Evolutionary conservation across 2,797 vertebrate species (phyloP).

Genomic region (Sitta carolinensis): DNA sequence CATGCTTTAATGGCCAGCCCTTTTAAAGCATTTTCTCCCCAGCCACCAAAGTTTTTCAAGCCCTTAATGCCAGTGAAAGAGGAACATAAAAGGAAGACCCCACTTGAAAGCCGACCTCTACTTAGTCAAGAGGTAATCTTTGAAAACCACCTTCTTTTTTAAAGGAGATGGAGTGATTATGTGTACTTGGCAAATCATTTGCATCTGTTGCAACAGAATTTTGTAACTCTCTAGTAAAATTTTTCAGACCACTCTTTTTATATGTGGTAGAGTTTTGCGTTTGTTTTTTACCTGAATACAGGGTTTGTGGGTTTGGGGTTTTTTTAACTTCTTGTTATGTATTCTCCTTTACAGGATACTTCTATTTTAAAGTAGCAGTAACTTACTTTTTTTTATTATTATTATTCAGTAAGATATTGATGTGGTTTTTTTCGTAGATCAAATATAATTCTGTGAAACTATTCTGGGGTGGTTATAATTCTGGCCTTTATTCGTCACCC

Average conservation of each 20-base stretch:
- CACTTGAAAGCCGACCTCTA: slow-evolving; percentile 88
- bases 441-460: not conserved
- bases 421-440: not conserved
- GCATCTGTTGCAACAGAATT: not conserved
- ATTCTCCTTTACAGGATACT: not conserved
- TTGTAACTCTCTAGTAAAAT: not conserved
- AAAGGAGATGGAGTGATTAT: not conserved
- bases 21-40: slow-evolving; percentile 93
- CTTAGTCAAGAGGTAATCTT: slow-evolving; percentile 90
- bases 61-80: slow-evolving; percentile 94
- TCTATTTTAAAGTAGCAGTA: not conserved
- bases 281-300: not conserved
- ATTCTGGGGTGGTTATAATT: not conserved
- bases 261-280: not conserved
- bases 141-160: not conserved
- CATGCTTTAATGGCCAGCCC: slow-evolving; percentile 87
- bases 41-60: slow-evolving; percentile 96
- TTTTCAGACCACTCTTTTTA: not conserved
- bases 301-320: rapidly evolving
- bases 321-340: not conserved
- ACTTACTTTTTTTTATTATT: not conserved
- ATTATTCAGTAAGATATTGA: not conserved
- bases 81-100: slow-evolving; percentile 86
- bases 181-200: not conserved
- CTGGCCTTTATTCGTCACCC: not conserved